Evolutionary conservation across 2,797 vertebrate species (phyloP).

Genomic region (Dendrocincla fuliginosa): DNA sequence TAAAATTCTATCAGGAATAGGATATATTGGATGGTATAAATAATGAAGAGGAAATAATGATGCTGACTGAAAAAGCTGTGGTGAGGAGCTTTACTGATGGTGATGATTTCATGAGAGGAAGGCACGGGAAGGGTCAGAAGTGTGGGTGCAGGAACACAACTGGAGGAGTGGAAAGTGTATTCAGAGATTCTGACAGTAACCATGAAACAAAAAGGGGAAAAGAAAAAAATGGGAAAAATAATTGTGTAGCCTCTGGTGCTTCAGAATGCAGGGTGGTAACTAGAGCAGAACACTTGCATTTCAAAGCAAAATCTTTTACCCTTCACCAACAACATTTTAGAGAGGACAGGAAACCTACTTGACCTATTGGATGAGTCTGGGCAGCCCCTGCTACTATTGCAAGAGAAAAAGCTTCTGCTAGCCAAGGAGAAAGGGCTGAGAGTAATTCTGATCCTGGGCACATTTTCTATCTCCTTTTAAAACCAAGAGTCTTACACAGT

Average conservation of each 20-base stretch:
- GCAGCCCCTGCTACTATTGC: neutral
- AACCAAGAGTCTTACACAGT: neutral
- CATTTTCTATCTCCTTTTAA: neutral
- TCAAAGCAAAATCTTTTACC: neutral
- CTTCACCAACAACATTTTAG: neutral
- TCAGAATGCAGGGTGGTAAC: neutral
- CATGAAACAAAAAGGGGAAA: no score
- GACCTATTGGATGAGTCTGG: neutral
- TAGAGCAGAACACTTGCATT: neutral
- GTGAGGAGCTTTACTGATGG: neutral
- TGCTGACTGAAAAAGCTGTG: neutral
- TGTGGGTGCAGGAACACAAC: neutral
- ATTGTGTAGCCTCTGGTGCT: neutral
- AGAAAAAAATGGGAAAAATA: neutral
- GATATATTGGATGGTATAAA: neutral
- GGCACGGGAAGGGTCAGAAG: neutral
- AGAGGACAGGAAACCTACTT: neutral
- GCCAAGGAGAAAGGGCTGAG: neutral
- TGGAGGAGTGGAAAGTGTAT: neutral
- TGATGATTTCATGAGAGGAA: neutral
- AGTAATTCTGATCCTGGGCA: neutral
- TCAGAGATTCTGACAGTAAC: neutral
- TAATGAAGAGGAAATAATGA: neutral
- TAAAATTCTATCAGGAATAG: neutral
- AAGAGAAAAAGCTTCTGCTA: neutral